Evolutionary conservation across 2,888 invertebrate species (phyloP), one percentile per base, ranked within the genome.

Genomic region (Bruchidius siliquastri): DNA sequence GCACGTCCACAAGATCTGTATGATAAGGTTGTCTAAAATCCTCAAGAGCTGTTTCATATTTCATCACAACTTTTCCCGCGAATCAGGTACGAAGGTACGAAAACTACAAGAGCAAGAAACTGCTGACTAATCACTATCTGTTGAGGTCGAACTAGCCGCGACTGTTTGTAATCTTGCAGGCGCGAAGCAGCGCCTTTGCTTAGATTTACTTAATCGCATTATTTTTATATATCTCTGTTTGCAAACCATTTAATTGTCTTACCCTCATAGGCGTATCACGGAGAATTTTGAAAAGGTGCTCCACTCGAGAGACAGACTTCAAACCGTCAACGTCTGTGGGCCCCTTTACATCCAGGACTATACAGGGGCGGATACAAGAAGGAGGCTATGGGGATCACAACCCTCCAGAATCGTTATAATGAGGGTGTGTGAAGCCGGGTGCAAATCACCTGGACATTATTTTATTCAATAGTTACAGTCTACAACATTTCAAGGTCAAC

Each of bases 1-100:
- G 68, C 79, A 79, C 20, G 78, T 76, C 79, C 80, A 82, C 20
- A 81, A 71, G 69, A 81, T 71, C 73, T 79, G 79, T 71, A 82
- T 74, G 74, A 82, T 76, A n/a, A 78, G 72, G 66, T 77, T 74
- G 77, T 81, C 80, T 72, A 81, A 67, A 68, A 79, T 68, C 74
- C 73, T 74, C 68, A 75, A 70, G 26, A 73, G 73, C 67, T 74
- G 74, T 21, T 68, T 76, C 75, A 75, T 74, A 30, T 74, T 71
- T 71, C 30, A 71, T 32, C n/a, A 32, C 67, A 20, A 21, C 21
- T 22, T 18, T 18, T 20, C 20, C 20, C 18, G 10, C 20, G n/a
- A 73, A 69, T 21, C 2, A 66, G 8, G 3, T 26, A 30, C 26
- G 66, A 20, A 32, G 20, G 30, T 32, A 32, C 68, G 67, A 68